Evolutionary conservation across 1,140 invertebrate genomes (phyloP).

Genomic region (Diorhabda carinulata): DNA sequence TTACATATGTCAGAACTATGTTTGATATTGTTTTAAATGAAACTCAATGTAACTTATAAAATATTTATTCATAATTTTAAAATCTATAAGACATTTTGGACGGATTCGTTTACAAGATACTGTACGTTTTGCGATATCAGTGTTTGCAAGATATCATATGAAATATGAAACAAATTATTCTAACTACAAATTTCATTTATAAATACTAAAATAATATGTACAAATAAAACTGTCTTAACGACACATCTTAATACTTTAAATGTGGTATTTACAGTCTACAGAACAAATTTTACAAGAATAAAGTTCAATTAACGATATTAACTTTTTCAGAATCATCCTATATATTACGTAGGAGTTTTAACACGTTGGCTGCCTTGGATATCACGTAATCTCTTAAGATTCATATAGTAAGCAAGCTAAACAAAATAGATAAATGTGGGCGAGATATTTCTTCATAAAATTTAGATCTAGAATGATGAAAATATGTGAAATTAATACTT

Average conservation of each 20-base stretch:
- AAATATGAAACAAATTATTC: conserved; percentile 6
- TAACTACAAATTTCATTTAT: conserved; percentile 1
- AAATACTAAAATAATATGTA: neutral
- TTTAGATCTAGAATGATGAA: no score
- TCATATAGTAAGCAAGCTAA: no score
- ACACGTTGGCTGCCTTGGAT: no score
- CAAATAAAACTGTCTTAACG: neutral
- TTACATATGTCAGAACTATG: no score
- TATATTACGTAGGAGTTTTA: no score
- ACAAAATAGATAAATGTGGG: no score
- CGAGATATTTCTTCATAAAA: no score
- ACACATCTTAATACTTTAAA: neutral
- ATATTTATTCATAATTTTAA: conserved; percentile 1
- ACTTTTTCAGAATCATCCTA: neutral
- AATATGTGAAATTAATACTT: no score
- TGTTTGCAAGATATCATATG: neutral
- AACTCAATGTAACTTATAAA: neutral
- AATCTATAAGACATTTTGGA: conserved; percentile 3
- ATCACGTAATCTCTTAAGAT: no score
- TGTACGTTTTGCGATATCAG: neutral
- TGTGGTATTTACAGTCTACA: neutral
- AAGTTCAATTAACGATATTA: neutral
- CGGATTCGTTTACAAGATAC: conserved; percentile 7
- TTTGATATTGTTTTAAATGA: no score
- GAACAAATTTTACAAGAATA: neutral